Base-by-base conservation (phyloP, 2,113 vertebrate species). In the Anarrhichthys ocellatus region DNA sequence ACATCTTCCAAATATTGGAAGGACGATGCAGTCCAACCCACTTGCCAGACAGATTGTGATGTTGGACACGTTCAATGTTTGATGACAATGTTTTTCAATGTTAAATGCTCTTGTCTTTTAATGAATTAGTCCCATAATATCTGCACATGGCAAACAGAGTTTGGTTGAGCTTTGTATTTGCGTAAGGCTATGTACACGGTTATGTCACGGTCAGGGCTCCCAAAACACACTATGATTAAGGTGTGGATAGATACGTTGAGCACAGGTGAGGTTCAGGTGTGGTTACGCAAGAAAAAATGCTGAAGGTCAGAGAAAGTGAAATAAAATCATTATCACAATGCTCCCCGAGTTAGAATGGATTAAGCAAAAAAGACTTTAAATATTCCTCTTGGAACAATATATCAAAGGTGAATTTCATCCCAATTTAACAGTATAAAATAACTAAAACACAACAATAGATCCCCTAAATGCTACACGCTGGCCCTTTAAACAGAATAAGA, bases 401-500 rank as follows among this genome's bases (percentile, higher is more conserved):
- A 64, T 44, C 8, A n/a, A 50, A 64, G 29, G 29, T 42, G 38
- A 40, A 11, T 2, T 9, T 46, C 0, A 14, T 15, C 5, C 27
- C 11, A 20, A n/a, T 54, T n/a, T n/a, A 9, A 54, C 32, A n/a
- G 13, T 44, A 44, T 44, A 44, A 44, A 44, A 14, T 44, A 44
- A 13, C 11, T 44, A 44, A 14, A 44, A 38, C 36, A 38, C 36
- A 38, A 38, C 50, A 22, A 52, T 3, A 20, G 20, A 10, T n/a
- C 50, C 22, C 8, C 20, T 10, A 4, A 54, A n/a, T n/a, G 22
- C 22, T 8, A n/a, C 20, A 54, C 22, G 4, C 20, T 9, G 50
- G 22, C 22, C 20, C 50, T 54, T 54, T 22, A 18, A 76, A 87
- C 27, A 72, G 36, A 78, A 62, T 27, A 48, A 48, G 77, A 73